phyloP scores from a whole-genome alignment of 2,888 invertebrate species.

The Tethea ocularis region DNA sequence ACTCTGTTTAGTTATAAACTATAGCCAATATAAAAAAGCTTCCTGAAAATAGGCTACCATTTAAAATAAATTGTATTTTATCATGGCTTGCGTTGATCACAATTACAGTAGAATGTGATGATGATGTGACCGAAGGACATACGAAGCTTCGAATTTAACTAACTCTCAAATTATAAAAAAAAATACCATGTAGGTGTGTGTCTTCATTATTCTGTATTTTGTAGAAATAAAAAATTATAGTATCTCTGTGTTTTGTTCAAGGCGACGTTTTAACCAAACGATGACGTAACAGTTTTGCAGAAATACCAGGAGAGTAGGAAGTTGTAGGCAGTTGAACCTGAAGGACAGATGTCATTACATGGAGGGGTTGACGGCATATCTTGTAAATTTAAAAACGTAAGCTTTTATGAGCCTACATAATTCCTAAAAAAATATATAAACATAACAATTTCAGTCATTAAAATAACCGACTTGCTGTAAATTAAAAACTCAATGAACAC shows the following conservation, averaged over 20 bases:
- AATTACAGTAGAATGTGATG: too few relatives aligned
- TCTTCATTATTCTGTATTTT: too few relatives aligned
- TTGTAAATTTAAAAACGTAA: neutral
- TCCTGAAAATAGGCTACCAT: neutral
- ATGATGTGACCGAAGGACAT: too few relatives aligned
- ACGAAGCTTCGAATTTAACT: too few relatives aligned
- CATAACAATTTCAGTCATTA: too few relatives aligned
- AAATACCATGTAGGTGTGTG: too few relatives aligned
- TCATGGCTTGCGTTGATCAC: too few relatives aligned
- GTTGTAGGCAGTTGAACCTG: neutral
- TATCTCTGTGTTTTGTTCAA: neutral
- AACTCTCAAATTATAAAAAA: too few relatives aligned
- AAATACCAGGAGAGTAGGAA: neutral
- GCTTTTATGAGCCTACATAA: too few relatives aligned
- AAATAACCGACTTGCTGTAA: too few relatives aligned
- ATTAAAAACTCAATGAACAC: neutral
- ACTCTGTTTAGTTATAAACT: conserved; percentile 40
- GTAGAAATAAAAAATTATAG: too few relatives aligned
- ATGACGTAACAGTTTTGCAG: neutral
- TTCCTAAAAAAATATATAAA: too few relatives aligned
- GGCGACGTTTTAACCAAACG: neutral
- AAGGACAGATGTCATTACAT: neutral
- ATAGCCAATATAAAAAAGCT: conserved; percentile 1
- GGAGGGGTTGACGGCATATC: neutral
- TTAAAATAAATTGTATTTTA: neutral